These are phyloP conservation scores for Macrochelys suwanniensis DNA, from an alignment of 2,797 vertebrate genomes.

Conservation along the genomic window DNA sequence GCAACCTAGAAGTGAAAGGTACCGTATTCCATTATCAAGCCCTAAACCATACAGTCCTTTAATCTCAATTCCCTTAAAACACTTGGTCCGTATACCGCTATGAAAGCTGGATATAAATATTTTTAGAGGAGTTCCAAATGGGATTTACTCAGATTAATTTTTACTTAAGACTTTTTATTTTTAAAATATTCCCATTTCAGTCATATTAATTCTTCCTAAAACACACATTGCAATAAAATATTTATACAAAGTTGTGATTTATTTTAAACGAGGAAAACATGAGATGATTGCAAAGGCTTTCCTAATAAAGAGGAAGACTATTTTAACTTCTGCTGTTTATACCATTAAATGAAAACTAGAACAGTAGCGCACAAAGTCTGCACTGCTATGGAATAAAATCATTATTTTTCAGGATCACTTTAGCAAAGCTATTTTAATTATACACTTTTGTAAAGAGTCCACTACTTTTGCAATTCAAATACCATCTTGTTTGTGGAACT, in stretches of 20 bases:
- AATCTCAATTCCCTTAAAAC: neutral
- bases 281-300: neutral
- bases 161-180: neutral
- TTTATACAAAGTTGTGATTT: neutral
- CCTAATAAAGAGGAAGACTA: neutral
- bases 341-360: neutral
- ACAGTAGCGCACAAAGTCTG: neutral
- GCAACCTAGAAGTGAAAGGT: neutral
- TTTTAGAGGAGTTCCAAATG: neutral
- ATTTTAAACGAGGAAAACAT: neutral
- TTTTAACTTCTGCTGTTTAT: neutral
- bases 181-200: neutral
- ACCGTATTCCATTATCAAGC: neutral
- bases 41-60: neutral
- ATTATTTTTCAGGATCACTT: neutral
- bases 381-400: neutral
- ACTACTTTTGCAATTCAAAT: conserved; percentile 3
- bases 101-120: neutral
- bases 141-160: neutral
- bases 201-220: neutral
- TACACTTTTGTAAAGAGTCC: neutral
- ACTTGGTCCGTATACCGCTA: neutral
- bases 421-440: conserved; percentile 11
- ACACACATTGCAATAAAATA: neutral
- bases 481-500: neutral